phyloP scores from a whole-genome alignment of 1,140 invertebrate genomes.

The Scaptodrosophila lebanonensis region DNA sequence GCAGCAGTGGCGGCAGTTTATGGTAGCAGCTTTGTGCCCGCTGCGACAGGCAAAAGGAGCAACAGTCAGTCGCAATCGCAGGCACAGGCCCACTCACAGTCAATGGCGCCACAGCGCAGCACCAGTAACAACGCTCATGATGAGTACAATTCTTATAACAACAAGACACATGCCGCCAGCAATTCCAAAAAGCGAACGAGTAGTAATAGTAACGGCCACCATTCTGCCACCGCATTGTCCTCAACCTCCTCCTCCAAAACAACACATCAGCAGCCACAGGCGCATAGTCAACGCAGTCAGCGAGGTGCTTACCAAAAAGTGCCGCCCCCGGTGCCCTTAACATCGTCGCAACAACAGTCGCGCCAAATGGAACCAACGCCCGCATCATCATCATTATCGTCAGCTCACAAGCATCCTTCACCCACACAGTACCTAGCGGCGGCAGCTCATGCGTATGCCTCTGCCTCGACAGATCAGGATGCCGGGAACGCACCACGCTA shows the following conservation, averaged over 20 bases:
- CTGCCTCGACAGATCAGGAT: conserved; percentile 39
- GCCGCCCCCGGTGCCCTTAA: conserved; percentile 13
- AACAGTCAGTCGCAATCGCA: conserved; percentile 1
- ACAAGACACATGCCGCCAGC: conserved; percentile 53
- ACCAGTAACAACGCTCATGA: conserved; percentile 32
- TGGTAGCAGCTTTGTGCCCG: conserved; percentile 26
- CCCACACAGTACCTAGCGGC: conserved; percentile 66
- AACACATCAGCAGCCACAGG: neutral
- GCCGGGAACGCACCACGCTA: conserved; percentile 48
- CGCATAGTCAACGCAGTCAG: neutral
- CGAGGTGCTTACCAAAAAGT: conserved; percentile 43
- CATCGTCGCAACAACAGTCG: conserved; percentile 9
- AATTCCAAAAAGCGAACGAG: conserved; percentile 63
- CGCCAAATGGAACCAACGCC: conserved; percentile 22
- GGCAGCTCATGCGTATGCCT: conserved; percentile 56
- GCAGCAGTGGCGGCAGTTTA: conserved; percentile 13
- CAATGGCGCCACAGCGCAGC: conserved; percentile 11
- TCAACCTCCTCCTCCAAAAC: too few species aligned
- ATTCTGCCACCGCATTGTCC: too few species aligned
- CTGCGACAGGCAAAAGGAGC: conserved; percentile 5
- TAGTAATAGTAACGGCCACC: conserved; percentile 15
- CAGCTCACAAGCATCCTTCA: conserved; percentile 58
- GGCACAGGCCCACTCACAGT: neutral
- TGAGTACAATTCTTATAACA: conserved; percentile 49
- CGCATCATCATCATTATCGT: conserved; percentile 22